Conservation (phyloP, 2,113 vertebrate species). For the Heliornis fulica region DNA sequence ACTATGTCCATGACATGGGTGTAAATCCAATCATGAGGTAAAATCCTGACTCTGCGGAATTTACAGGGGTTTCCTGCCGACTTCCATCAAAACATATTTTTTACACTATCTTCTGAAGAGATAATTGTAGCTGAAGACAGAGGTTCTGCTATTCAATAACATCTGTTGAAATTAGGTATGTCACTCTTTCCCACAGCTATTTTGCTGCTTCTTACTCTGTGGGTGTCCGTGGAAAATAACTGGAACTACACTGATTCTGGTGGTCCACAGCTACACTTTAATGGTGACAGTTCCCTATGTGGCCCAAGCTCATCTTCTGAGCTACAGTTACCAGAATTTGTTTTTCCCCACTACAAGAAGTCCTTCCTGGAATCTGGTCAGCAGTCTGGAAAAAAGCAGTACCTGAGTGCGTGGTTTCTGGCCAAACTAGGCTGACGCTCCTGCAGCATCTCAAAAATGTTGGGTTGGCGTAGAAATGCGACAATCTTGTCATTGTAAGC, state of each 20-base stretch:
- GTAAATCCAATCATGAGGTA: background rate
- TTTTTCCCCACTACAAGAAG: background rate
- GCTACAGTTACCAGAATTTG: background rate
- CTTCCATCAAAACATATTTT: background rate
- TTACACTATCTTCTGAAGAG: background rate
- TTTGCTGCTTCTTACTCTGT: background rate
- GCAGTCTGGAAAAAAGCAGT: background rate
- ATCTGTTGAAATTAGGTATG: background rate
- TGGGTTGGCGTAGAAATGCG: conserved; percentile 94
- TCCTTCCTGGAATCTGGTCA: background rate
- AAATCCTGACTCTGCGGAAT: background rate
- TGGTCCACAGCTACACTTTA: background rate
- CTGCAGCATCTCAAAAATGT: conserved; percentile 96
- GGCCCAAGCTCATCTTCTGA: background rate
- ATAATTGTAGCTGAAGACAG: background rate
- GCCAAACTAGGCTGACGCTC: conserved; percentile 93
- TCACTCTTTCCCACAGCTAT: background rate
- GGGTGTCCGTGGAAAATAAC: background rate
- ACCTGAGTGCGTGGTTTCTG: conserved; percentile 94
- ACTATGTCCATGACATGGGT: background rate
- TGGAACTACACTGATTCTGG: background rate
- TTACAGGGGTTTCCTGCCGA: background rate
- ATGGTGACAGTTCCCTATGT: background rate
- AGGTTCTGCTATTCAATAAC: background rate
- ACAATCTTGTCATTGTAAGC: conserved; percentile 99